Evolutionary conservation across 1,140 invertebrate species (phyloP).

Genomic region (Drosophila ogumai): DNA sequence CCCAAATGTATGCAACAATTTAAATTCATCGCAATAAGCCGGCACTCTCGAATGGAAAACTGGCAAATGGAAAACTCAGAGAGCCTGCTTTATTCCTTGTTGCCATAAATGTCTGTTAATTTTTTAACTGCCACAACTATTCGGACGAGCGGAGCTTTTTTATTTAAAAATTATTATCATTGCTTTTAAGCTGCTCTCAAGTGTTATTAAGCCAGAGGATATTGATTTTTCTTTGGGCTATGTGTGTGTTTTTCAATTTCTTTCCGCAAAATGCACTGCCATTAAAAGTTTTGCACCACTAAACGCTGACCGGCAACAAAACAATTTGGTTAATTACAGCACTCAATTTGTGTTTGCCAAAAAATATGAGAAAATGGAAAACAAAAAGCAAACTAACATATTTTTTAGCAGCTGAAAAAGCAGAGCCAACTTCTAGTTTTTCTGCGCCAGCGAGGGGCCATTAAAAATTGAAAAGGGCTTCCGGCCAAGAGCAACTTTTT

Average conservation of each 20-base stretch:
- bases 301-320: slow-evolving; percentile 52
- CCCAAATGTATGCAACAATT: slow-evolving; percentile 78
- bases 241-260: slow-evolving; percentile 14
- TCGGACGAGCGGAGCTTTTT: slow-evolving; percentile 19
- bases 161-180: slow-evolving; percentile 45
- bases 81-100: slow-evolving; percentile 32
- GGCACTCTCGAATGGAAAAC: slow-evolving; percentile 51
- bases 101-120: slow-evolving; percentile 70
- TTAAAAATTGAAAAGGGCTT: slow-evolving; percentile 70
- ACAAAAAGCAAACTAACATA: slow-evolving; percentile 23
- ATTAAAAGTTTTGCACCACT: slow-evolving; percentile 37
- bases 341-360: slow-evolving; percentile 58
- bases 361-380: slow-evolving; percentile 8
- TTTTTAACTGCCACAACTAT: slow-evolving; percentile 54
- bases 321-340: slow-evolving; percentile 71
- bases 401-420: slow-evolving; percentile 5
- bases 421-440: slow-evolving; percentile 31
- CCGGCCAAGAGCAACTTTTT: slow-evolving; percentile 43
- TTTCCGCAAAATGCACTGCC: slow-evolving; percentile 14
- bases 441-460: slow-evolving; percentile 32
- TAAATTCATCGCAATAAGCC: slow-evolving; percentile 81
- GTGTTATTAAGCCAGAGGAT: slow-evolving; percentile 37
- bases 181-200: slow-evolving; percentile 50
- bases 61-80: slow-evolving; percentile 44
- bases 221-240: background rate